A percentile compares a stretch with the other conserved stretches of the same genome.
Conservation (phyloP, 2,113 vertebrate species). For the Recurvirostra avosetta region DNA sequence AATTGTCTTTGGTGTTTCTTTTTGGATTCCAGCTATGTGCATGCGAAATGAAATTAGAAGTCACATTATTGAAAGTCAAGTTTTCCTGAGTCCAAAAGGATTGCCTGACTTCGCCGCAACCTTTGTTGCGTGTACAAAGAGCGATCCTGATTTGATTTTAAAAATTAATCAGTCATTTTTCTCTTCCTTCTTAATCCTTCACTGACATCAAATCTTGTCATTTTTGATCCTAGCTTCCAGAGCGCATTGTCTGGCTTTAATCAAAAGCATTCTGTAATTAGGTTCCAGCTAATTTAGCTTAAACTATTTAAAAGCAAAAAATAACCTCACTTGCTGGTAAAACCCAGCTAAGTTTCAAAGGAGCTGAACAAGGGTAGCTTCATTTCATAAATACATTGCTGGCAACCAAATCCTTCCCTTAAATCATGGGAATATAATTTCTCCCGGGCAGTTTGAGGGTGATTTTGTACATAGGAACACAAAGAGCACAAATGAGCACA, state of each 20-base stretch:
- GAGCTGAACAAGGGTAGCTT: background rate
- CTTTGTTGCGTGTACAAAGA: background rate
- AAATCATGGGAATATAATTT: background rate
- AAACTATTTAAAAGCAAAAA: constrained; percentile 18
- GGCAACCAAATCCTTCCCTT: background rate
- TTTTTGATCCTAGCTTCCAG: constrained; percentile 32
- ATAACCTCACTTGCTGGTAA: background rate
- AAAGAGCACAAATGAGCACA: background rate
- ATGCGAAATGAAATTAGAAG: background rate
- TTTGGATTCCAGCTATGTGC: background rate
- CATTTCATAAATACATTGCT: background rate
- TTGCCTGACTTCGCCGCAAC: background rate
- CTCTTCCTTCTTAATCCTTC: constrained; percentile 16
- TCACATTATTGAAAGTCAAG: background rate
- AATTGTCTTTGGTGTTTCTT: background rate
- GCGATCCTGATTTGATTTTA: background rate
- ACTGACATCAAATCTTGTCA: background rate
- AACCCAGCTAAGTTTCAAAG: background rate
- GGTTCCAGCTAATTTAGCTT: constrained; percentile 50
- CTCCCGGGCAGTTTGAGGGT: background rate
- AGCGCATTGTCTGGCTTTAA: constrained; percentile 42
- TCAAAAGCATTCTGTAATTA: constrained; percentile 55
- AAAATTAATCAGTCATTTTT: constrained; percentile 21
- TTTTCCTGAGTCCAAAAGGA: background rate
- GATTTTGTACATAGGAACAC: background rate